phyloP scores from a whole-genome alignment of 2,113 vertebrate genomes.

The Peromyscus polionotus region DNA sequence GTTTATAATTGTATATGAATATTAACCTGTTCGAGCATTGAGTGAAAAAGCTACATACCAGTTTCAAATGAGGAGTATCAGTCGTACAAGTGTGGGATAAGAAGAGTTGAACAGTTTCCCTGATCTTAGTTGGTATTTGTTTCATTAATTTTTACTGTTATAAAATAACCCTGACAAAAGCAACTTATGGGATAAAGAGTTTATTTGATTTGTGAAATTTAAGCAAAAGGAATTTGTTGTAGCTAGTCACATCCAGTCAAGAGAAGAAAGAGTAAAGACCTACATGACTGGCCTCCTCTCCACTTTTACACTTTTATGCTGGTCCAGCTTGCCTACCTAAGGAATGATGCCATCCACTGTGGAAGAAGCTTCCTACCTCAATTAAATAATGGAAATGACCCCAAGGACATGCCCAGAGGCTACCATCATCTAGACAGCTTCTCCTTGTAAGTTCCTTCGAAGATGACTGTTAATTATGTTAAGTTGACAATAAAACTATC shows the following conservation, averaged over 20 bases:
- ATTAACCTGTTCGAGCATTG: background rate
- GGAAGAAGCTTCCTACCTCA: background rate
- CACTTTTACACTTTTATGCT: background rate
- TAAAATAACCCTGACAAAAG: background rate
- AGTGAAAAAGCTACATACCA: background rate
- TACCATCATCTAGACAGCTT: background rate
- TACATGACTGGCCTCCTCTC: background rate
- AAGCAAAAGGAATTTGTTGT: no score
- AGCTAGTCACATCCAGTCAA: background rate
- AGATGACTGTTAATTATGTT: background rate
- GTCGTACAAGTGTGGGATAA: background rate
- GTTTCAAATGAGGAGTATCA: background rate
- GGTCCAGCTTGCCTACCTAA: background rate
- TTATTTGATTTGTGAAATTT: background rate
- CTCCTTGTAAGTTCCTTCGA: background rate
- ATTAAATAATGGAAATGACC: background rate
- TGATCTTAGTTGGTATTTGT: background rate
- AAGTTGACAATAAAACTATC: background rate
- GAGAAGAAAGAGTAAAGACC: background rate
- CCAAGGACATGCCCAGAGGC: no score
- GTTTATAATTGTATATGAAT: background rate
- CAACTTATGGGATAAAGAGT: background rate
- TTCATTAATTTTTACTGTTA: background rate
- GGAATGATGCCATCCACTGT: background rate
- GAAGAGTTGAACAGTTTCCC: background rate